A percentile compares a stretch with the other conserved stretches of the same genome.
Conservation (phyloP, 2,113 vertebrate species). For the Neolamprologus variostigma region DNA sequence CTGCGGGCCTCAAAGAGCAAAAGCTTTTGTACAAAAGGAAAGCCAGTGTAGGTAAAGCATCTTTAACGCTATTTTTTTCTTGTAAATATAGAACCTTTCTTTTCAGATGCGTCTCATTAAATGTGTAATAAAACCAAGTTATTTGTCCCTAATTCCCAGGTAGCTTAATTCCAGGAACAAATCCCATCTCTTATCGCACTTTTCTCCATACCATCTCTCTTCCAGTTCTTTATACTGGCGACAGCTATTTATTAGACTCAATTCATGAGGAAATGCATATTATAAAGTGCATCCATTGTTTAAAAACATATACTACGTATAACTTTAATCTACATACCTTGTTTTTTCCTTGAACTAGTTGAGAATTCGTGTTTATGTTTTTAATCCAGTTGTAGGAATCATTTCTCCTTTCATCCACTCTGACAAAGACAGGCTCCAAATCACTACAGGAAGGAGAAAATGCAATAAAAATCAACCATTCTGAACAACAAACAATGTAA, state of each 20-base stretch:
- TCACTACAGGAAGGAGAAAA: slow-evolving; percentile 48
- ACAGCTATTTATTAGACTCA: neutral
- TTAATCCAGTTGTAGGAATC: slow-evolving; percentile 56
- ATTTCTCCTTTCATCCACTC: neutral
- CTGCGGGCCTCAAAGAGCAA: neutral
- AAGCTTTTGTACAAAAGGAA: neutral
- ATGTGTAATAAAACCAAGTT: neutral
- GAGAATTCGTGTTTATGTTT: slow-evolving; percentile 6
- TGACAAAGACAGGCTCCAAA: slow-evolving; percentile 7
- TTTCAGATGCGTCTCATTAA: neutral
- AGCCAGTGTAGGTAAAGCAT: neutral
- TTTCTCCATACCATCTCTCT: neutral
- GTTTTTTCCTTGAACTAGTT: slow-evolving; percentile 57
- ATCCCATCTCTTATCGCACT: neutral
- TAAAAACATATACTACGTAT: neutral
- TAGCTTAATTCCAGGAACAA: neutral
- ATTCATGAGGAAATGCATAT: neutral
- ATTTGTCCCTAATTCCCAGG: neutral
- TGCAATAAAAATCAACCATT: neutral
- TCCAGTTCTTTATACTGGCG: neutral
- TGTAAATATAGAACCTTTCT: neutral
- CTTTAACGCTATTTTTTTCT: neutral
- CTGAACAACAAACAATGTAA: neutral
- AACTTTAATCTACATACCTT: slow-evolving; percentile 55
- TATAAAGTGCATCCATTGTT: neutral